These are phyloP conservation scores for Pentamera pediparva DNA, from an alignment of 53 echinoderm and acorn worm species.

Conservation along the genomic window DNA sequence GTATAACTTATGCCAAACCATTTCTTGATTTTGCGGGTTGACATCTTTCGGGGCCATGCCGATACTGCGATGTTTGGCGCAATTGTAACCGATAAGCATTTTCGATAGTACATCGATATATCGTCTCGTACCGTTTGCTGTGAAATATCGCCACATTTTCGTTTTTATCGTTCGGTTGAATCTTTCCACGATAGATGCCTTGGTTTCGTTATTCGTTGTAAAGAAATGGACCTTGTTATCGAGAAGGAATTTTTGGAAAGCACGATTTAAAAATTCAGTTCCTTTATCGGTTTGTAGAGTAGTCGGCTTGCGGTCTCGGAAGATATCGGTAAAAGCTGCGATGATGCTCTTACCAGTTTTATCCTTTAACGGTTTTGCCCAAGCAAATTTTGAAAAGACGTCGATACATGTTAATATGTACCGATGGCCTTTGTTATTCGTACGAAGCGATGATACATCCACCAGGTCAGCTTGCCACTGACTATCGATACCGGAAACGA, in stretches of 20 bases:
- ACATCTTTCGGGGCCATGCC: constrained; percentile 13
- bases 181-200: constrained; percentile 18
- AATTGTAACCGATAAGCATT: background rate
- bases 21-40: background rate
- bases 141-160: constrained; percentile 40
- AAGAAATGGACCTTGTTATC: constrained; percentile 15
- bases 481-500: constrained; percentile 36
- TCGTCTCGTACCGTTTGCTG: background rate
- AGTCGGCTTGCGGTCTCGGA: constrained; percentile 27
- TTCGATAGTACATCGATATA: constrained; percentile 12
- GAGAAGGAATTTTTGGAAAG: constrained; percentile 32
- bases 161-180: constrained; percentile 26
- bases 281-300: constrained; percentile 47
- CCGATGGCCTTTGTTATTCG: constrained; percentile 27
- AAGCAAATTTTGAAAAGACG: constrained; percentile 32
- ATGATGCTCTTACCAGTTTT: constrained; percentile 31
- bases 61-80: background rate
- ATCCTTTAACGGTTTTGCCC: constrained; percentile 23
- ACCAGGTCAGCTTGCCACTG: constrained; percentile 38
- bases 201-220: constrained; percentile 41
- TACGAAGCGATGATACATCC: constrained; percentile 24
- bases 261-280: constrained; percentile 37
- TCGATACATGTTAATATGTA: constrained; percentile 50
- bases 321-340: constrained; percentile 36
- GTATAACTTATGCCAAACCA: constrained; percentile 20